A percentile compares a stretch with the other conserved stretches of the same genome.
Evolutionary conservation across 2,888 invertebrate genomes (phyloP).

Genomic region (Pseudococcus viburni): DNA sequence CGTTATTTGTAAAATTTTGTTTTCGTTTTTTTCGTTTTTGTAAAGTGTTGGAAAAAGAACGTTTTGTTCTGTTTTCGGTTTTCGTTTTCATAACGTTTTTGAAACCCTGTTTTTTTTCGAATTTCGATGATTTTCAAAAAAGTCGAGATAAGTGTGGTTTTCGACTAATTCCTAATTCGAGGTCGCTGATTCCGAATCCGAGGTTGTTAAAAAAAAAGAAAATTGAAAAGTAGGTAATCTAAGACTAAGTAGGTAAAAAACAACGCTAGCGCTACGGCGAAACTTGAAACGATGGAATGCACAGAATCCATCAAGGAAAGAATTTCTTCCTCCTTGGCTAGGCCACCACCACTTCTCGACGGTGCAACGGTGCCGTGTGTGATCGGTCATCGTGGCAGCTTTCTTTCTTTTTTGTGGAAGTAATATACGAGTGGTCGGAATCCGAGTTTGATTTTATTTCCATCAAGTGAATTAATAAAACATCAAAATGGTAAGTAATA

Average conservation of each 20-base stretch:
- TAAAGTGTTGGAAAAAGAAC: too few species aligned
- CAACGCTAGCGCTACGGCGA: neutral
- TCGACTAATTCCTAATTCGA: too few species aligned
- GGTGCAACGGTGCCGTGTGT: slow-evolving; percentile 41
- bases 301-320: neutral
- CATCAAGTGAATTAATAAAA: slow-evolving; percentile 12
- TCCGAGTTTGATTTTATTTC: neutral
- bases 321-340: slow-evolving; percentile 36
- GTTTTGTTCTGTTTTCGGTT: too few species aligned
- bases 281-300: neutral
- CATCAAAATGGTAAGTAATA: slow-evolving; percentile 60
- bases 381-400: slow-evolving; percentile 62
- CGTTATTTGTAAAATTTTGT: too few species aligned
- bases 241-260: neutral
- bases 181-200: too few species aligned
- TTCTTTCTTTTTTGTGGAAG: slow-evolving; percentile 28
- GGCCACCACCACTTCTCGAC: slow-evolving; percentile 3
- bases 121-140: too few species aligned
- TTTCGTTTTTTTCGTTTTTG: too few species aligned
- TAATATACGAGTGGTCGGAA: neutral
- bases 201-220: neutral
- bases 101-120: too few species aligned
- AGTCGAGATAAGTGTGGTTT: too few species aligned
- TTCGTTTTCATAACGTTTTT: too few species aligned
- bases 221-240: neutral